Evolutionary conservation across 2,113 vertebrate genomes (phyloP), one percentile per base, ranked within the genome.

Genomic region (Dipodomys stephensi): DNA sequence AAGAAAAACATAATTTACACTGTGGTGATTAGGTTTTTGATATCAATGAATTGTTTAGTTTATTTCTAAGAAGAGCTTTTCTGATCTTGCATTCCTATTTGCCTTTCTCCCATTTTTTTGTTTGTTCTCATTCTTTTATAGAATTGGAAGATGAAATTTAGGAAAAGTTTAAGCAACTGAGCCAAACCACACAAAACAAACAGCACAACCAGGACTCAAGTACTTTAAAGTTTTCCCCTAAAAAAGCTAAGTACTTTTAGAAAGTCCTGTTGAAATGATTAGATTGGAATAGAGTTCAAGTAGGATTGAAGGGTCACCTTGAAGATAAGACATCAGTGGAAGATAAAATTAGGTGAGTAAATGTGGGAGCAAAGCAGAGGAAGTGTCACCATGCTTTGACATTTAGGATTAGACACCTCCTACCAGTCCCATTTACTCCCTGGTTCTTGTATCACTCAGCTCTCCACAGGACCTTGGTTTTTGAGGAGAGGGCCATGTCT

Each of bases 251-350:
- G 27, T 4, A 72, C 6, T 72, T 87, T 72, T 25, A 77, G 65
- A 90, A 92, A 9, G 6, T 85, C 62, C 69, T 87, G 15, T 10
- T 67, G 68, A 92, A 90, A 90, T 82, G 30, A 80, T 62, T 7
- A 44, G 12, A 44, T 16, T 74, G 60, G 68, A 83, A 27, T 64
- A 62, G 16, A 87, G n/a, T 30, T 53, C 84, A 64, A 84, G 77
- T 12, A 53, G 68, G 20, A 35, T 4, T 39, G 0, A 68, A 78
- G 53, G 68, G 49, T 74, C 7, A 28, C 16, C 22, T 65, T 73
- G 11, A 20, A 73, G 46, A 35, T 77, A 53, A 60, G 22, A 27
- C 12, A 35, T 39, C n/a, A 72, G 71, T 64, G 25, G 22, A 57
- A 71, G 20, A 76, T 30, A 93, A 62, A 30, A 68, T 73, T 64